Evolutionary conservation across 2,888 invertebrate species (phyloP).

Genomic region (Smittia sp.): DNA sequence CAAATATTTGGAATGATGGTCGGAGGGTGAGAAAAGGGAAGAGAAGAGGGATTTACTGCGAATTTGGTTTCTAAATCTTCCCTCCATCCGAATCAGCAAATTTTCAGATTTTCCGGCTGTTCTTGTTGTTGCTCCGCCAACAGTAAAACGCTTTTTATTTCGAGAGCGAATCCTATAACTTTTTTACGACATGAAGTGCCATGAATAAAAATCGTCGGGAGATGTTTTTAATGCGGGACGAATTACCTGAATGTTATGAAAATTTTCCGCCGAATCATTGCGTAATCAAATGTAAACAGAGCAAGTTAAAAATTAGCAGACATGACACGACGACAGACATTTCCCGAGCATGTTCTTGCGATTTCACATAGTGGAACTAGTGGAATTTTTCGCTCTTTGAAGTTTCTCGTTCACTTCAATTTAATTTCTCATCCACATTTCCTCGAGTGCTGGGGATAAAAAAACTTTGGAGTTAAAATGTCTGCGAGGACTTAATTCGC

Average conservation of each 20-base stretch:
- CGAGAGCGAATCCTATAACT: no score
- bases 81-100: background rate
- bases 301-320: no score
- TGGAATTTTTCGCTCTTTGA: background rate
- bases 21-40: background rate
- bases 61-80: constrained; percentile 35
- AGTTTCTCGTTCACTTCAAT: background rate
- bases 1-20: constrained; percentile 11
- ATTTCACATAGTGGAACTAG: background rate
- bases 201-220: no score
- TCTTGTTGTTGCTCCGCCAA: background rate
- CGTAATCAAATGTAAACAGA: no score
- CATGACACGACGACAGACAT: no score
- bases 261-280: no score
- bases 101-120: background rate
- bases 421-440: background rate
- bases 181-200: no score
- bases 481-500: constrained; percentile 1
- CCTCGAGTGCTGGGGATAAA: background rate
- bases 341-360: no score
- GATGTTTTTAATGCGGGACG: no score
- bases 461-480: background rate
- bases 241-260: no score
- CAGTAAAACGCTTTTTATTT: no score
- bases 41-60: constrained; percentile 19